Percentiles rank a stretch among this genome's conserved stretches.
phyloP scores from a whole-genome alignment of 2,797 vertebrate genomes.

The Schizopygopsis pylzovi region DNA sequence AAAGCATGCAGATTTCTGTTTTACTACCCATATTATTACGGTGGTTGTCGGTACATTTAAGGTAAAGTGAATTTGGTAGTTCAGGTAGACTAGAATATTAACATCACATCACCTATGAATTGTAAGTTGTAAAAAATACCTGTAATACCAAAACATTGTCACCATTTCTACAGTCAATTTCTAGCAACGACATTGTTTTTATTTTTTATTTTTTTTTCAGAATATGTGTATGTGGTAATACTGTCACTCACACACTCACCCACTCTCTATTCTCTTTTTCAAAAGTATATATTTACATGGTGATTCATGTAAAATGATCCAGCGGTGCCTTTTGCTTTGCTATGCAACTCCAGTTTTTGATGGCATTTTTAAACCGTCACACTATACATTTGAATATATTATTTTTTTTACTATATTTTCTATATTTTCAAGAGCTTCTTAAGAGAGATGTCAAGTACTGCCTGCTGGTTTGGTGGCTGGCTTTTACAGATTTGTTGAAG shows the following conservation, averaged over 20 bases:
- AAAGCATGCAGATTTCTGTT: background rate
- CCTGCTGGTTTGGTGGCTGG: constrained; percentile 15
- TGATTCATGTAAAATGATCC: background rate
- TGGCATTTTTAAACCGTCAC: constrained; percentile 2
- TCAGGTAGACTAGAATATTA: background rate
- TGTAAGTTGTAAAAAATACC: background rate
- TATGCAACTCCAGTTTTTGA: background rate
- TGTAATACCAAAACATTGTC: background rate
- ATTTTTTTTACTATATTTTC: background rate
- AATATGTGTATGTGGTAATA: background rate
- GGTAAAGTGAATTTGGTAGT: background rate
- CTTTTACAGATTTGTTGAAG: constrained; percentile 39
- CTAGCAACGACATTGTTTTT: background rate
- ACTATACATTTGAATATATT: constrained; percentile 31
- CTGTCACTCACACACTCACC: background rate
- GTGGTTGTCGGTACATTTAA: background rate
- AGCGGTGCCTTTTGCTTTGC: background rate
- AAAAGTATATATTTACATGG: background rate
- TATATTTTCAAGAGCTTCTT: constrained; percentile 23
- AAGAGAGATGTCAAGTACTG: constrained; percentile 14
- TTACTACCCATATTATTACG: background rate
- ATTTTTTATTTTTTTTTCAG: background rate
- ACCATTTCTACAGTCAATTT: background rate
- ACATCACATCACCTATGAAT: background rate
- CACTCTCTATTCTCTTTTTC: background rate